phyloP scores from a whole-genome alignment of 2,797 vertebrate genomes.

The Menidia menidia region DNA sequence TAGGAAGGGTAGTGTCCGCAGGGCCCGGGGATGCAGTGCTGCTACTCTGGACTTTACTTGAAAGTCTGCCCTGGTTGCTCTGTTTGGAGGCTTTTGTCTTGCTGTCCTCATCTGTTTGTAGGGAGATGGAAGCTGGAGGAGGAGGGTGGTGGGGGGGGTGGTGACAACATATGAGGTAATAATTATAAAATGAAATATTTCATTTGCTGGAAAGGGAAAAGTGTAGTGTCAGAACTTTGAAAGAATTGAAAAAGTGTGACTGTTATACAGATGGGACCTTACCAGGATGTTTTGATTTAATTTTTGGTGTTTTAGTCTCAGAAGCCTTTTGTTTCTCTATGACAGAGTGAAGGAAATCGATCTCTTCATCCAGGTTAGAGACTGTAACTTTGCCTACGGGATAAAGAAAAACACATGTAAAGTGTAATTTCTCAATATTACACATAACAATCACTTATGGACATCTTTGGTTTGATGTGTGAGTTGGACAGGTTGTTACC shows the following conservation, averaged over 20 bases:
- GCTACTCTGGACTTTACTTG: background rate
- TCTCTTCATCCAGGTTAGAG: slow-evolving; percentile 86
- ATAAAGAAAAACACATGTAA: slow-evolving; percentile 4
- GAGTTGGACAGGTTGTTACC: too few relatives aligned
- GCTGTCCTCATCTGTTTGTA: slow-evolving; percentile 21
- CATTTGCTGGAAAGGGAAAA: background rate
- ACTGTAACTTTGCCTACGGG: slow-evolving; percentile 39
- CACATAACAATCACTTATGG: too few relatives aligned
- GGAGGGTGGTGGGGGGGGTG: background rate
- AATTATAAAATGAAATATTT: background rate
- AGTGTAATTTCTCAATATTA: background rate
- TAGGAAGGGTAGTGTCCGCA: background rate
- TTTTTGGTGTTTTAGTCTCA: slow-evolving; percentile 4
- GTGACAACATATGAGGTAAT: background rate
- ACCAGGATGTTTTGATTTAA: slow-evolving; percentile 57
- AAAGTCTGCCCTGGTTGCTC: slow-evolving; percentile 9
- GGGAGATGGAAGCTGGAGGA: slow-evolving; percentile 17
- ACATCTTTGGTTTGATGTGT: too few relatives aligned
- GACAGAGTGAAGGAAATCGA: slow-evolving; percentile 86
- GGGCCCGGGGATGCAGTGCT: slow-evolving; percentile 11
- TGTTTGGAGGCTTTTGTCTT: slow-evolving; percentile 20
- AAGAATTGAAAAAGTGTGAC: too few relatives aligned
- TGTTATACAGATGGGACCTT: slow-evolving; percentile 17
- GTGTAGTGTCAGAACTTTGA: background rate
- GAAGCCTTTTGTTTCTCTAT: slow-evolving; percentile 79